phyloP scores from a whole-genome alignment of 2,113 vertebrate genomes.

The Heterotilapia buettikoferi region DNA sequence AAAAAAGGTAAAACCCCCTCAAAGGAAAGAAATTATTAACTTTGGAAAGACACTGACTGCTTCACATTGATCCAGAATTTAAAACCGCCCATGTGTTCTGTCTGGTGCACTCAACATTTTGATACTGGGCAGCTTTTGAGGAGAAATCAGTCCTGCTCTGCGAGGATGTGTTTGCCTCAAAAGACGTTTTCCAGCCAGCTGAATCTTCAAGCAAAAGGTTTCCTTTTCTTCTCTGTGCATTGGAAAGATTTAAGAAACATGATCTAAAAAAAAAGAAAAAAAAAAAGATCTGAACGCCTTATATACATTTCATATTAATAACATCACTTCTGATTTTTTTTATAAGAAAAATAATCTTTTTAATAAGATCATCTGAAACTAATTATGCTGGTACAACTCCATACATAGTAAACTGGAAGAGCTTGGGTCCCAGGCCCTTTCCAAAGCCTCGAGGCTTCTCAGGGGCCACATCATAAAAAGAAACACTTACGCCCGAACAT shows the following conservation, averaged over 20 bases:
- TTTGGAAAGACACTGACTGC: slow-evolving; percentile 30
- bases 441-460: background rate
- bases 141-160: background rate
- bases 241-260: background rate
- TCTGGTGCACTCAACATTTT: slow-evolving; percentile 14
- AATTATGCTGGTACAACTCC: slow-evolving; percentile 5
- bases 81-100: background rate
- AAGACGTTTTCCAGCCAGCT: slow-evolving; percentile 1
- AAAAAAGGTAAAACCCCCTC: slow-evolving; percentile 4
- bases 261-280: background rate
- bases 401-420: background rate
- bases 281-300: background rate
- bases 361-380: background rate
- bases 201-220: background rate
- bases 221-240: background rate
- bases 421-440: background rate
- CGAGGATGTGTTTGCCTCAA: background rate
- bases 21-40: slow-evolving; percentile 55
- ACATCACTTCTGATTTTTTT: background rate
- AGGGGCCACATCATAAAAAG: slow-evolving; percentile 22
- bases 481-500: slow-evolving; percentile 26
- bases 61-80: slow-evolving; percentile 3
- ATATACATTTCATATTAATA: background rate
- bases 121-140: slow-evolving; percentile 10
- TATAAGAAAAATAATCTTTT: background rate